Evolutionary conservation across 2,797 vertebrate species (phyloP).

Genomic region (Cirrhinus molitorella): DNA sequence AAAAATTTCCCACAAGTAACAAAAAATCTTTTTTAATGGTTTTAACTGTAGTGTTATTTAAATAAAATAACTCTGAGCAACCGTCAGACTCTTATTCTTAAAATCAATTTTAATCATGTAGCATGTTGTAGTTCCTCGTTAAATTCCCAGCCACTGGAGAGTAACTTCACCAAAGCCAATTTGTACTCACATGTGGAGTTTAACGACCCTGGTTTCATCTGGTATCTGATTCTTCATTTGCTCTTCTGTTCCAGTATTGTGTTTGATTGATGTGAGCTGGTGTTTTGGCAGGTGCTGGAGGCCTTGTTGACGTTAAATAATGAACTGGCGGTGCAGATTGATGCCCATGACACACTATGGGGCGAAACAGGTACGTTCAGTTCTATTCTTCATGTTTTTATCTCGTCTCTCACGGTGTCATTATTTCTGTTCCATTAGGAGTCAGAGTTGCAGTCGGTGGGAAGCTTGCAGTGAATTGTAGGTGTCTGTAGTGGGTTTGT

Average conservation of each 20-base stretch:
- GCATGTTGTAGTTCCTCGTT: background rate
- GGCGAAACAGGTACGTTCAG: constrained; percentile 95
- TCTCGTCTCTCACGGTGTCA: constrained; percentile 26
- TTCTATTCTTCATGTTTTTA: constrained; percentile 63
- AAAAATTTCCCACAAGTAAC: background rate
- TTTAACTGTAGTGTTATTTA: background rate
- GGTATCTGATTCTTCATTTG: constrained; percentile 31
- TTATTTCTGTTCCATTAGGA: background rate
- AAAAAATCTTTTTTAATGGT: background rate
- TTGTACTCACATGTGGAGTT: background rate
- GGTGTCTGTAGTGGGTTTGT: background rate
- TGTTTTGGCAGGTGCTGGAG: constrained; percentile 87
- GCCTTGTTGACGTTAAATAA: constrained; percentile 87
- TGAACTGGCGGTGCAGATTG: constrained; percentile 88
- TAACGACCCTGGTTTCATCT: background rate
- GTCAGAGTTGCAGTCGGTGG: background rate
- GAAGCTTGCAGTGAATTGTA: background rate
- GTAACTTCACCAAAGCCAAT: background rate
- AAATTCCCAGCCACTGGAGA: background rate
- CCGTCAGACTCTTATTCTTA: background rate
- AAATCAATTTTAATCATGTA: background rate
- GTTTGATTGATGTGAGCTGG: constrained; percentile 70
- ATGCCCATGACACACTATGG: constrained; percentile 94
- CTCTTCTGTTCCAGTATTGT: constrained; percentile 58
- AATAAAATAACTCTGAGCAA: background rate